Conservation (phyloP, 2,797 vertebrate species). For the Onychomys torridus region DNA sequence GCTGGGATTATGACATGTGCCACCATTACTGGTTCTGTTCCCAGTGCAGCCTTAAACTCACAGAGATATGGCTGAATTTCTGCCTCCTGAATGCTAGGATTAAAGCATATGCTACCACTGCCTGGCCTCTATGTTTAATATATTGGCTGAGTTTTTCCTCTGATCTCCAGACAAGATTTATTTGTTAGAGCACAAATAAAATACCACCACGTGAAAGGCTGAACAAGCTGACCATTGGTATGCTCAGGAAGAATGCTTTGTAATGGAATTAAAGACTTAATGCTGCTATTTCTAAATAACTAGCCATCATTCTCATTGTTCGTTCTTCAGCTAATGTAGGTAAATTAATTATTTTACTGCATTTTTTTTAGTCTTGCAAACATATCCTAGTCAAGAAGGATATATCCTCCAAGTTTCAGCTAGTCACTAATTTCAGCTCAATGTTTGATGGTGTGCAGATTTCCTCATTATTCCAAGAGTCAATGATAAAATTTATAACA, state of each 20-base stretch:
- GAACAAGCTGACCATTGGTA: no score
- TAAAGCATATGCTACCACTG: no score
- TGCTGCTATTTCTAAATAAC: not conserved
- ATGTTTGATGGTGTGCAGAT: not conserved
- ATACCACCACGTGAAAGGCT: no score
- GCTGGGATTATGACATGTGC: no score
- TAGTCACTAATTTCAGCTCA: not conserved
- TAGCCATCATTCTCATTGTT: not conserved
- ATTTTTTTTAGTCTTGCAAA: not conserved
- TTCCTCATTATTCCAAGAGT: not conserved
- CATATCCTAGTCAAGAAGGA: not conserved
- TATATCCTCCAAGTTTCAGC: fast-evolving
- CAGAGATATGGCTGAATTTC: no score
- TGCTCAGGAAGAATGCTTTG: not conserved
- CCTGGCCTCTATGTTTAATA: no score
- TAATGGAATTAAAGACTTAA: not conserved
- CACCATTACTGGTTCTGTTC: no score
- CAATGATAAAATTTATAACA: not conserved
- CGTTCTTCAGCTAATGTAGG: not conserved
- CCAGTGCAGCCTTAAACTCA: no score
- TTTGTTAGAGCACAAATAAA: no score
- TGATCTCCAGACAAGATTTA: no score
- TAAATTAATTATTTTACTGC: not conserved
- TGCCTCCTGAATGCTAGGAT: no score
- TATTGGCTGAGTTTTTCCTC: no score